Evolutionary conservation across 1,140 invertebrate species (phyloP).

Genomic region (Dinoponera quadriceps): DNA sequence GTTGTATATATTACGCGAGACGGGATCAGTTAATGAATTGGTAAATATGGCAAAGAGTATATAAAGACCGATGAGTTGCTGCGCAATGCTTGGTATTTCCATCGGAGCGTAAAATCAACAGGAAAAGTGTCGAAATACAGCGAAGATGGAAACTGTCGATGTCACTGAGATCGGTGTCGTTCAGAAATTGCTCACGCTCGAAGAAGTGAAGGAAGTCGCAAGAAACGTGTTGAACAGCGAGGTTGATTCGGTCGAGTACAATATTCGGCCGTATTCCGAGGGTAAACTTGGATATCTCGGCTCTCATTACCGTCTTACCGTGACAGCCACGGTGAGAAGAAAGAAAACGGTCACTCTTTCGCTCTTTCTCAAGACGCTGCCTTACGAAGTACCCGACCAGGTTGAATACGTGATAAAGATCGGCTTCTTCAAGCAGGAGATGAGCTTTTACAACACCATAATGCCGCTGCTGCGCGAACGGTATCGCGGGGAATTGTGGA

Average conservation of each 20-base stretch:
- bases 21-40: conserved; percentile 13
- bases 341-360: conserved; percentile 58
- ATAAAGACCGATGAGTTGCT: conserved; percentile 1
- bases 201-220: conserved; percentile 74
- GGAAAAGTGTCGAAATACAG: neutral
- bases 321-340: conserved; percentile 56
- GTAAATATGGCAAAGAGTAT: neutral
- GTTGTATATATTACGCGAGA: neutral
- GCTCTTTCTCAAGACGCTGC: conserved; percentile 86
- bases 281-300: conserved; percentile 85
- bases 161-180: conserved; percentile 22
- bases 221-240: conserved; percentile 55
- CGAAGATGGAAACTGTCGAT: conserved; percentile 12
- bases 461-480: conserved; percentile 79
- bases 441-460: conserved; percentile 82
- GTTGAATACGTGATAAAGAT: conserved; percentile 84
- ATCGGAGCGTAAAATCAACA: neutral
- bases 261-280: conserved; percentile 75
- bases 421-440: conserved; percentile 85
- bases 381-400: conserved; percentile 78
- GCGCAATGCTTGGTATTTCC: neutral
- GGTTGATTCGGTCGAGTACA: conserved; percentile 67
- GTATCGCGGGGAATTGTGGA: conserved; percentile 75
- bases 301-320: conserved; percentile 81
- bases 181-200: conserved; percentile 65